phyloP scores from a whole-genome alignment of 64 coral and sea anemone species.

The Orbicella faveolata region DNA sequence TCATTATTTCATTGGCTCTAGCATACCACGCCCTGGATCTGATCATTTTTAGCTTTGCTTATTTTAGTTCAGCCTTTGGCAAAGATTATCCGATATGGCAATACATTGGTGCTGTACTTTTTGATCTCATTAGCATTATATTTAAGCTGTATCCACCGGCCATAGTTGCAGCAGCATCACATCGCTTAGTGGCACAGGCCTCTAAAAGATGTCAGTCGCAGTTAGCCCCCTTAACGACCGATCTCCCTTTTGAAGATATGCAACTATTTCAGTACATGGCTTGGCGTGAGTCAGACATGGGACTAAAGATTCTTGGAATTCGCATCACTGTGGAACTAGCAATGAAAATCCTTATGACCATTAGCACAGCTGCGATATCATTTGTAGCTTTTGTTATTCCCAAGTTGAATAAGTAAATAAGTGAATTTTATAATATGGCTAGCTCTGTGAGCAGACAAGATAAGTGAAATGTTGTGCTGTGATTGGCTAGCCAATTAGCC shows the following conservation, averaged over 20 bases:
- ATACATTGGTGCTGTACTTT: conserved; percentile 53
- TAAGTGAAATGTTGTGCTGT: too few species aligned
- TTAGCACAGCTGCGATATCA: conserved; percentile 47
- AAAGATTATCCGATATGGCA: conserved; percentile 58
- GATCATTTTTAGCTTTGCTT: conserved; percentile 80
- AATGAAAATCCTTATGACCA: conserved; percentile 63
- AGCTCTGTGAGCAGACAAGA: too few species aligned
- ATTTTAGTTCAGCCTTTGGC: conserved; percentile 70
- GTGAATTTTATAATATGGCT: too few species aligned
- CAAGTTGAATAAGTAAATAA: neutral
- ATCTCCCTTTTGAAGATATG: conserved; percentile 55
- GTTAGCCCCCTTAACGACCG: conserved; percentile 12
- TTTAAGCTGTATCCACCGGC: conserved; percentile 71
- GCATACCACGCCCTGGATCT: conserved; percentile 57
- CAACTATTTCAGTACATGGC: conserved; percentile 57
- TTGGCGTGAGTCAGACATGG: conserved; percentile 61
- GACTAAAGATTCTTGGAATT: conserved; percentile 77
- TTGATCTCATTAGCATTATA: conserved; percentile 60
- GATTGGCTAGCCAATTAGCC: too few species aligned
- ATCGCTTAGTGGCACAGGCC: conserved; percentile 65
- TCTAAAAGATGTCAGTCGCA: conserved; percentile 44
- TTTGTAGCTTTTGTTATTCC: conserved; percentile 76
- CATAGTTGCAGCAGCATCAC: conserved; percentile 50
- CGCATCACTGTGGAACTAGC: conserved; percentile 73
- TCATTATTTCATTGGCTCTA: conserved; percentile 70